A percentile compares a stretch with the other conserved stretches of the same genome.
phyloP scores from a whole-genome alignment of 2,888 invertebrate genomes.

The Ametastegia equiseti region DNA sequence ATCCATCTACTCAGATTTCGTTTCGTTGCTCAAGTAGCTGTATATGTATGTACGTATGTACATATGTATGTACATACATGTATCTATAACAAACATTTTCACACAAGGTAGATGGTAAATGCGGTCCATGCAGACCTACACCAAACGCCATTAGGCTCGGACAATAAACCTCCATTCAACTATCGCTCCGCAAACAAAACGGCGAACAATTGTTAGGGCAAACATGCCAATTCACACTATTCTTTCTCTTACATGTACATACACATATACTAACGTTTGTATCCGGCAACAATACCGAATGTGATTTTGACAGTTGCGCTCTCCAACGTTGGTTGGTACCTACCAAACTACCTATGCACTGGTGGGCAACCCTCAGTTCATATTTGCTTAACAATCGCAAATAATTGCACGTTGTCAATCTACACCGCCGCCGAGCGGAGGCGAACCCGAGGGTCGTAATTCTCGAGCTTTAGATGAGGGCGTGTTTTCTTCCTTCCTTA shows the following conservation, averaged over 20 bases:
- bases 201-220: conserved; percentile 42
- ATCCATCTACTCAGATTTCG: neutral
- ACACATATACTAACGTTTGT: neutral
- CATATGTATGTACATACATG: neutral
- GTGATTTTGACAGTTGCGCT: conserved; percentile 42
- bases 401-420: conserved; percentile 48
- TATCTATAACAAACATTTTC: conserved; percentile 4
- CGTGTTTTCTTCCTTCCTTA: conserved; percentile 19
- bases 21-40: neutral
- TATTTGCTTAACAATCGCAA: conserved; percentile 50
- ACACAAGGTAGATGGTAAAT: conserved; percentile 26
- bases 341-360: neutral
- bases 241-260: conserved; percentile 20
- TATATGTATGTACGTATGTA: neutral
- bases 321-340: no score
- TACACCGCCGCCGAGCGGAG: neutral
- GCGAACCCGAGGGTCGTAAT: neutral
- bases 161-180: conserved; percentile 37
- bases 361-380: neutral
- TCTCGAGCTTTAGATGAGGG: conserved; percentile 7
- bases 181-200: conserved; percentile 47
- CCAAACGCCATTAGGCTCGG: conserved; percentile 2
- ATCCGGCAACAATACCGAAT: conserved; percentile 28
- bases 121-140: neutral
- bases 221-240: conserved; percentile 50